These are phyloP conservation scores for Erythrolamprus reginae DNA, from an alignment of 2,113 vertebrate species.

Conservation along the genomic window DNA sequence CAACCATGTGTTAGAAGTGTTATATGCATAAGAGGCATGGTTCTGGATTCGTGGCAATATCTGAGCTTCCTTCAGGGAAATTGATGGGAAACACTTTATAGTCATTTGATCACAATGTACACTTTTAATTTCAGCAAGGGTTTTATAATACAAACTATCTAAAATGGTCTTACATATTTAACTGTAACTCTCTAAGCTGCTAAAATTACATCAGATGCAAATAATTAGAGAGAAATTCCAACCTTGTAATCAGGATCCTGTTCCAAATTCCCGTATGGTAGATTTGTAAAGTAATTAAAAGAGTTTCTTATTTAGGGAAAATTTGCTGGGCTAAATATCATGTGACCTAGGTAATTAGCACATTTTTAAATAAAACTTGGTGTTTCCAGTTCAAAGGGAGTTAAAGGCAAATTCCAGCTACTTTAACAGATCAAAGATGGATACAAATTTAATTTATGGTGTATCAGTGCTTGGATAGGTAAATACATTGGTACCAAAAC, in stretches of 20 bases:
- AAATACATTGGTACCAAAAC: slow-evolving; percentile 28
- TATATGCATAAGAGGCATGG: background rate
- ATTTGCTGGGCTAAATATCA: background rate
- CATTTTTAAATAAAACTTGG: background rate
- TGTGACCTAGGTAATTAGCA: background rate
- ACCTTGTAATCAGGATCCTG: too few species aligned
- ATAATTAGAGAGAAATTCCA: background rate
- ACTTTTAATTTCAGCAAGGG: background rate
- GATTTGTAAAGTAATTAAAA: background rate
- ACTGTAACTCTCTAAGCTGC: background rate
- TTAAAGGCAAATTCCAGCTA: slow-evolving; percentile 2
- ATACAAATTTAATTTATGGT: slow-evolving; percentile 1
- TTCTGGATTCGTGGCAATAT: background rate
- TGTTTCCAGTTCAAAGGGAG: background rate
- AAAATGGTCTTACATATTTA: background rate
- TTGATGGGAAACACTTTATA: background rate
- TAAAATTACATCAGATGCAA: too few species aligned
- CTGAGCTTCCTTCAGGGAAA: background rate
- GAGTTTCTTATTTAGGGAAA: background rate
- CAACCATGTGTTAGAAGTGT: background rate
- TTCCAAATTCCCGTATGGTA: background rate
- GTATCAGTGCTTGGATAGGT: slow-evolving; percentile 19
- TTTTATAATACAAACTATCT: background rate
- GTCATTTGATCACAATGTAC: background rate
- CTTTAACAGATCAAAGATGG: background rate